These are phyloP conservation scores for Ophioninae sp. DNA, from an alignment of 2,888 invertebrate species.

Conservation along the genomic window DNA sequence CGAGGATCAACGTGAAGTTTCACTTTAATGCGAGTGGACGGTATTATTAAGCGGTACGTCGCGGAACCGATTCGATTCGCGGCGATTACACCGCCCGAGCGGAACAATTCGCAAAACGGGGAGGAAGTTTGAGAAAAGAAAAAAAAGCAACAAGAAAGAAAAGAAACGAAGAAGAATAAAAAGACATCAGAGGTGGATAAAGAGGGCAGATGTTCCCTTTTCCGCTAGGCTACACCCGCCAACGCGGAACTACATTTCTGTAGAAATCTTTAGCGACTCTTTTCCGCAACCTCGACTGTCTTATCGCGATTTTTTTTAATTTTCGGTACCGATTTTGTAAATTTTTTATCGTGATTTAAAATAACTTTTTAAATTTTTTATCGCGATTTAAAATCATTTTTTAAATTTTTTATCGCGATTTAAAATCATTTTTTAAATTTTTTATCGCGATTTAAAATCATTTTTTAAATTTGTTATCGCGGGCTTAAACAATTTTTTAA, in stretches of 20 bases:
- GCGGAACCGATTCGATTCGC: conserved; percentile 72
- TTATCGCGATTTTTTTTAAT: not conserved
- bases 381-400: too few relatives aligned
- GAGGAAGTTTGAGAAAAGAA: conserved; percentile 36
- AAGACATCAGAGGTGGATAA: conserved; percentile 30
- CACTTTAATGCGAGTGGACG: conserved; percentile 68
- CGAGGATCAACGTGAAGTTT: conserved; percentile 64
- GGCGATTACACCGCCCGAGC: conserved; percentile 68
- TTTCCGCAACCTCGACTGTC: conserved; percentile 20
- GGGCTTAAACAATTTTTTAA: too few relatives aligned
- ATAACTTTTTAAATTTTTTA: too few relatives aligned
- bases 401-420: too few relatives aligned
- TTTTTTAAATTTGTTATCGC: too few relatives aligned
- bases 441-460: too few relatives aligned
- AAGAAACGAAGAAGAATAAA: conserved; percentile 20
- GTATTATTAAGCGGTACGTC: conserved; percentile 68
- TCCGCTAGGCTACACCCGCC: conserved; percentile 64
- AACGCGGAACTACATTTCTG: conserved; percentile 57
- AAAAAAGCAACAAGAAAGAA: conserved; percentile 36
- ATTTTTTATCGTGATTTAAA: too few relatives aligned
- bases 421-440: too few relatives aligned
- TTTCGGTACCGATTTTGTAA: not conserved
- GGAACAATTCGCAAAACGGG: conserved; percentile 69
- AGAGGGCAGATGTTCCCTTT: conserved; percentile 65
- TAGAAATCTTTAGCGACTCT: conserved; percentile 49